Percentiles rank a stretch among this genome's conserved stretches.
Evolutionary conservation across 2,113 vertebrate species (phyloP).

Genomic region (Cheirogaleus medius): DNA sequence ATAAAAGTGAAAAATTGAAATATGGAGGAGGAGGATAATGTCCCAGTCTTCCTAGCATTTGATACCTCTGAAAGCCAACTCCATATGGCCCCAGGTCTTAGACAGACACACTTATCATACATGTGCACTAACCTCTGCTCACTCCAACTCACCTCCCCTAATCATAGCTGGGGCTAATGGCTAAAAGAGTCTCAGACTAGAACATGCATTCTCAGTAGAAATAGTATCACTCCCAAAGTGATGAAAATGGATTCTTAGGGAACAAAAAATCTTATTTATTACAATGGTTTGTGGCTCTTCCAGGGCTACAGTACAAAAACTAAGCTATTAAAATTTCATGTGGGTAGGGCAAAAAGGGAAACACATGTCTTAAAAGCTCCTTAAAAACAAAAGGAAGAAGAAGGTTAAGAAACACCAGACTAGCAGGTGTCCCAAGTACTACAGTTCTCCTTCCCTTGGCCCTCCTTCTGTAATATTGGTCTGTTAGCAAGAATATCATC

Average conservation of each 20-base stretch:
- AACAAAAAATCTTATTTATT: not conserved
- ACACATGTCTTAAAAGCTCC: not conserved
- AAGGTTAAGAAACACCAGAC: not conserved
- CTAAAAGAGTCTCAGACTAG: not conserved
- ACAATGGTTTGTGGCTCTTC: not conserved
- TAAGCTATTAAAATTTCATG: not conserved
- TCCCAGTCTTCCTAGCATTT: not conserved
- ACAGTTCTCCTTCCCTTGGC: no score
- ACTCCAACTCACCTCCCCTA: no score
- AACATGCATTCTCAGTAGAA: not conserved
- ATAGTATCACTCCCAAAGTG: not conserved
- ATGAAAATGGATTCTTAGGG: not conserved
- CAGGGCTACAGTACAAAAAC: not conserved
- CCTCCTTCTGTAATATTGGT: not conserved
- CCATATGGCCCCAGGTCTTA: not conserved
- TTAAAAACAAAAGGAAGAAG: not conserved
- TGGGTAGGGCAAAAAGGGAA: not conserved
- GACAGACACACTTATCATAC: accelerated
- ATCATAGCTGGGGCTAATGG: not conserved
- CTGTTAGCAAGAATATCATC: not conserved
- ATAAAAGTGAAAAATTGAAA: not conserved
- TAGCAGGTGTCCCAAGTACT: no score
- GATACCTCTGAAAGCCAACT: not conserved
- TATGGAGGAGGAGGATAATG: not conserved
- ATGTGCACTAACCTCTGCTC: not conserved